Base-by-base conservation (phyloP, 2,113 vertebrate genomes). In the Cyprinodon brontotheroides region DNA sequence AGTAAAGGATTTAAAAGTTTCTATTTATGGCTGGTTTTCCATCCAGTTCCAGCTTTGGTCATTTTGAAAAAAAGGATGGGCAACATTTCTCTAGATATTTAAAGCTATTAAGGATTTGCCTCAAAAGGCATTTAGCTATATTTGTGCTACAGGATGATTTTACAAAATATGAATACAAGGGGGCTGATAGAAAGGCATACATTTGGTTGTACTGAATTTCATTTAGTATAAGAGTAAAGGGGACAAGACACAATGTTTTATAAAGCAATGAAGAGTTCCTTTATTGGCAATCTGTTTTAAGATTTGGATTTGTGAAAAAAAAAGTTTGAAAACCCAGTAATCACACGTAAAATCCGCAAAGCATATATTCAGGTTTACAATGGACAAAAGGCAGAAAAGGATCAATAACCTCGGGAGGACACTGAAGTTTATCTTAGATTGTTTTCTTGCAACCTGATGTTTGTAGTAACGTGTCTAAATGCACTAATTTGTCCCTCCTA, bases 401-500 rank as follows among this genome's bases (percentile, higher is more conserved):
- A 20, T 57, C 20, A 57, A 57, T 6, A 20, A 57, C 6, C 9
- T 57, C 3, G 9, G 6, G 50, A 20, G 9, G 50, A 7, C 17
- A 53, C 14, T 17, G 2, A 8, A 20, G 50, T 57, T 57, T 57
- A 29, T 29, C 29, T 29, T 15, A 53, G 50, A n/a, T 57, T 57
- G 50, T 57, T 57, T 57, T 20, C 50, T 2, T 57, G 17, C 50
- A 57, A n/a, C 50, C 17, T 57, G 7, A n/a, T 2, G 17, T 57
- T n/a, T 3, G 20, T 57, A 57, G 17, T 2, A 9, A 63, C 12
- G 41, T 65, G 48, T 70, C 1, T 39, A 12, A 74, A 2, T 62
- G 36, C 50, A 76, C 17, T 53, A 70, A 3, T 80, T 11, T 62
- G 45, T 38, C 11, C 0, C 89, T 0, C 2, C 38, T 84, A 99